A percentile compares a stretch with the other conserved stretches of the same genome.
Evolutionary conservation across 2,113 vertebrate species (phyloP).

Genomic region (Dolichotis patagonum): DNA sequence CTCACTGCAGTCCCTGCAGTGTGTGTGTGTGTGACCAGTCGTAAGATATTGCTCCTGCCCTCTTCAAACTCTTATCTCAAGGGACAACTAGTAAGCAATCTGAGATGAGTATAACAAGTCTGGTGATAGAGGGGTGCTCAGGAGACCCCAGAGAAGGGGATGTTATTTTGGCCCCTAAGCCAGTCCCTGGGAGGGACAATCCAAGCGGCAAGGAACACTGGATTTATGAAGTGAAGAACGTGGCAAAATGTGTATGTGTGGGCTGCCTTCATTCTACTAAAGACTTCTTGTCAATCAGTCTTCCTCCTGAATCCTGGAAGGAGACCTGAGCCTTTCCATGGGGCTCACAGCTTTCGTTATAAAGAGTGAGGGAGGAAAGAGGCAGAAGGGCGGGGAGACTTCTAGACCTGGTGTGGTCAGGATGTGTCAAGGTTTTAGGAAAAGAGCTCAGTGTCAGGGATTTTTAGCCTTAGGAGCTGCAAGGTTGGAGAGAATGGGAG

Average conservation of each 20-base stretch:
- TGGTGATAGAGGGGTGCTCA: background rate
- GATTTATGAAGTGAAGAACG: background rate
- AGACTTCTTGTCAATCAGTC: background rate
- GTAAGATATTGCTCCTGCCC: background rate
- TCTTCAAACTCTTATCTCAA: background rate
- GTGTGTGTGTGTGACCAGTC: too few relatives aligned
- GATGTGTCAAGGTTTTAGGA: rapidly evolving
- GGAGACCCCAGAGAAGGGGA: too few relatives aligned
- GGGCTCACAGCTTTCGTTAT: background rate
- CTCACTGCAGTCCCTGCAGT: background rate
- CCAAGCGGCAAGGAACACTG: background rate
- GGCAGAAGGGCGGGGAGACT: background rate
- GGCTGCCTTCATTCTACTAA: background rate
- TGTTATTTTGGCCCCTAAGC: too few relatives aligned
- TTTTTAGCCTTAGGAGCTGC: background rate
- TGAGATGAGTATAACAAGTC: background rate
- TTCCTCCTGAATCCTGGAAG: background rate
- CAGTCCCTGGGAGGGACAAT: background rate
- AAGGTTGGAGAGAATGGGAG: background rate
- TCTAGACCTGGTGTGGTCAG: too few relatives aligned
- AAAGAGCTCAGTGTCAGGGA: background rate
- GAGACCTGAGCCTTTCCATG: background rate
- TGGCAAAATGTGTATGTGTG: background rate
- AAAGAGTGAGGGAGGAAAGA: background rate
- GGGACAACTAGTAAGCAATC: background rate